These are phyloP conservation scores for Casuarius casuarius DNA, from an alignment of 2,113 vertebrate species.

Conservation along the genomic window DNA sequence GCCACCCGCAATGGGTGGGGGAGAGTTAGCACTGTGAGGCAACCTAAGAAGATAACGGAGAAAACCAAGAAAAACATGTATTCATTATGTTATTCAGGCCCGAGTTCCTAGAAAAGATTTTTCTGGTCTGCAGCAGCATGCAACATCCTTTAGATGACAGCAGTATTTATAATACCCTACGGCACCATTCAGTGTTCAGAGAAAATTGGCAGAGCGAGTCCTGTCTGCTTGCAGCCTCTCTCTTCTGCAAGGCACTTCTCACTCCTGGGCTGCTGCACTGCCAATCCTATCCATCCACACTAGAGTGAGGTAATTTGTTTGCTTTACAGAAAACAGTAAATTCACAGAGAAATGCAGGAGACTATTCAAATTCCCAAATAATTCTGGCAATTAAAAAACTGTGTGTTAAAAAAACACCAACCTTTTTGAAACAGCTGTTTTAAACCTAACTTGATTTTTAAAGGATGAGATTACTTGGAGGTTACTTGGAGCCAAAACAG, in stretches of 20 bases:
- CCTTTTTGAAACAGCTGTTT: not conserved
- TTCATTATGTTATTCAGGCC: not conserved
- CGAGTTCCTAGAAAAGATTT: not conserved
- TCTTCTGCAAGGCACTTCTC: not conserved
- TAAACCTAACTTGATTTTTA: not conserved
- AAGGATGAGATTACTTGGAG: not conserved
- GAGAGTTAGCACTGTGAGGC: not conserved
- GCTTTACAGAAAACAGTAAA: not conserved
- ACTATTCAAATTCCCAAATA: not conserved
- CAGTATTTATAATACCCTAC: not conserved
- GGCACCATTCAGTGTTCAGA: not conserved
- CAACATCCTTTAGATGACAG: not conserved
- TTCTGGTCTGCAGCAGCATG: not conserved
- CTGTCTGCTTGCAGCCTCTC: not conserved
- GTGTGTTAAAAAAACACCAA: not conserved
- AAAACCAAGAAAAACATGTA: not conserved
- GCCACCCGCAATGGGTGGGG: not conserved
- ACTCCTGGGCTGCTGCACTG: fast-evolving
- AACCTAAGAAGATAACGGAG: not conserved
- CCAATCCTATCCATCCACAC: not conserved
- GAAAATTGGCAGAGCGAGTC: not conserved
- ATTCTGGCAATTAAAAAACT: not conserved
- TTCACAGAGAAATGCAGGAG: not conserved
- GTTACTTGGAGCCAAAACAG: not conserved
- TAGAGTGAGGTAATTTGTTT: not conserved